Base-by-base conservation (phyloP, 2,888 invertebrate genomes). In the Syritta pipiens region DNA sequence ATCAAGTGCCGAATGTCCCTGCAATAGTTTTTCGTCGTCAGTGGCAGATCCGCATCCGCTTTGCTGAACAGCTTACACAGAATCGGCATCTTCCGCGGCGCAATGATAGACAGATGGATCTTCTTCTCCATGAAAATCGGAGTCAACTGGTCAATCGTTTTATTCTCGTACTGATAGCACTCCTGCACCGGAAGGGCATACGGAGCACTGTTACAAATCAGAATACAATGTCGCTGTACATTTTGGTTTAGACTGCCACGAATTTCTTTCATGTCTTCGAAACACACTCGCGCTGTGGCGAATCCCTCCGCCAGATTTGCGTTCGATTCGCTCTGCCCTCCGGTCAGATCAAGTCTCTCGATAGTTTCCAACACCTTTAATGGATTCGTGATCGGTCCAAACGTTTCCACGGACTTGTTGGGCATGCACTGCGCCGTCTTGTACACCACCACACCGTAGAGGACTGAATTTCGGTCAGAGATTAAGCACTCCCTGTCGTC, bases 291-390 rank as follows among this genome's bases (percentile, higher is more conserved):
- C 0, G 96, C 95, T 1, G 96, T 94, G 0, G 96, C 94, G 48
- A 98, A 90, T 0, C 97, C 98, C 89, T 98, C 98, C 0, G 94
- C 95, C 59, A 97, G 91, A 86, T 97, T 96, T 0, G 96, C 97
- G 84, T 94, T 93, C 9, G 93, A 94, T 88, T 98, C 97, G 51
- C 96, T 96, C 82, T 94, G 95, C 0, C 97, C 97, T 0, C 97
- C 97, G 46, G 95, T 92, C 86, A 96, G 93, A 93, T 95, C 95
- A 82, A 97, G 90, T 86, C 93, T 93, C 82, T 97, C 97, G 71
- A 98, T 90, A 14, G 93, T 92, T 62, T 93, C 92, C 46, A 96
- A 87, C 17, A 97, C 91, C 85, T 94, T 94, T 82, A 94, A 93
- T 0, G 96, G 95, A 84, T 93, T 95, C 12, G 94, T 92, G 85